A percentile compares a stretch with the other conserved stretches of the same genome.
Evolutionary conservation across 1,140 invertebrate species (phyloP).

Genomic region (Antheraea mylitta): DNA sequence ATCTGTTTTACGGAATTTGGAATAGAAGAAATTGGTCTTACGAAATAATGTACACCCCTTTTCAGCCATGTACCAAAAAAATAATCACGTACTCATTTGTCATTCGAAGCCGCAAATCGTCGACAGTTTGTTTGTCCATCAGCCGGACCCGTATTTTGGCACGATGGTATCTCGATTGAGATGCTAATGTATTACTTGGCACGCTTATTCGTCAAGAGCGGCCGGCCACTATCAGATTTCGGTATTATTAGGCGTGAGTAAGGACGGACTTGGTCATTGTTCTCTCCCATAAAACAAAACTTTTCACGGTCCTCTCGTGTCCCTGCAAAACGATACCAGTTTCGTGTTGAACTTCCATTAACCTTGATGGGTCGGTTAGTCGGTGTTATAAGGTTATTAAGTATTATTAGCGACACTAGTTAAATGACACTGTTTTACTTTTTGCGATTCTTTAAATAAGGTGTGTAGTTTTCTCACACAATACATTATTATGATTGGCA

Average conservation of each 20-base stretch:
- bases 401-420: neutral
- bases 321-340: slow-evolving; percentile 21
- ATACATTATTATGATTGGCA: neutral
- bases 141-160: slow-evolving; percentile 40
- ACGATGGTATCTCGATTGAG: slow-evolving; percentile 49
- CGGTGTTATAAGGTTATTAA: slow-evolving; percentile 16
- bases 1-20: slow-evolving; percentile 9
- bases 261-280: slow-evolving; percentile 28
- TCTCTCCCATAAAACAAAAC: neutral
- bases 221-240: slow-evolving; percentile 49
- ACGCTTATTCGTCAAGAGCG: slow-evolving; percentile 28
- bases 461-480: neutral
- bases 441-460: neutral
- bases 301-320: slow-evolving; percentile 33
- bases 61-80: slow-evolving; percentile 12
- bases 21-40: slow-evolving; percentile 5
- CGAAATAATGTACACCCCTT: slow-evolving; percentile 11
- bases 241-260: slow-evolving; percentile 34
- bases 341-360: slow-evolving; percentile 30
- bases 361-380: slow-evolving; percentile 28
- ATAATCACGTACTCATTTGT: slow-evolving; percentile 30
- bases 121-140: slow-evolving; percentile 30
- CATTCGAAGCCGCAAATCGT: slow-evolving; percentile 29
- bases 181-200: slow-evolving; percentile 61
- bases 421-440: neutral